These are phyloP conservation scores for Poecilia latipinna DNA, from an alignment of 2,113 vertebrate species.

Conservation along the genomic window DNA sequence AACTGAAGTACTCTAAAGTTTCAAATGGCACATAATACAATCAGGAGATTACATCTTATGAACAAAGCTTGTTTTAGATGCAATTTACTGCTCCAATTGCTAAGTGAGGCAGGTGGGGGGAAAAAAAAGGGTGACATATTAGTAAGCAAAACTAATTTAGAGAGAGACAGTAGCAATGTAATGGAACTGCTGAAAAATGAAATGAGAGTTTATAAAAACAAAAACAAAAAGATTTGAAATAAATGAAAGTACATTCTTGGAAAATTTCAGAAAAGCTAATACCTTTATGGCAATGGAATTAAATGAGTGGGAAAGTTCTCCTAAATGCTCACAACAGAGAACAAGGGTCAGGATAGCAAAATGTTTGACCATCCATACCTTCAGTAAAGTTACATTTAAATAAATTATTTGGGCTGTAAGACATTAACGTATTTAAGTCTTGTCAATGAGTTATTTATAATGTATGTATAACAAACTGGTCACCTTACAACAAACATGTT, in stretches of 20 bases:
- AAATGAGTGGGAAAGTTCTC: conserved; percentile 25
- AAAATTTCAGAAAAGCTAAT: conserved; percentile 60
- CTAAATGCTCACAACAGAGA: conserved; percentile 28
- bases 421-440: neutral
- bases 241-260: conserved; percentile 54
- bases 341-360: conserved; percentile 2
- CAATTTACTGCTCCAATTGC: conserved; percentile 25
- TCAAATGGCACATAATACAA: conserved; percentile 22
- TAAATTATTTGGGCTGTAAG: neutral
- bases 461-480: neutral
- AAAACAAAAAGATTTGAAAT: conserved; percentile 42
- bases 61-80: conserved; percentile 36
- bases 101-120: neutral
- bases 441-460: neutral
- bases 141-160: conserved; percentile 53
- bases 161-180: conserved; percentile 45
- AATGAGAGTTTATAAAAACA: conserved; percentile 51
- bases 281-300: conserved; percentile 55
- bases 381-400: neutral
- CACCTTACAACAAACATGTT: neutral
- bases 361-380: neutral
- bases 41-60: conserved; percentile 38
- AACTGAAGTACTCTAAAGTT: conserved; percentile 9
- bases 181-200: conserved; percentile 42
- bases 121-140: conserved; percentile 44